phyloP scores from a whole-genome alignment of 2,888 invertebrate species.

The Pachycephus smyrnensis region DNA sequence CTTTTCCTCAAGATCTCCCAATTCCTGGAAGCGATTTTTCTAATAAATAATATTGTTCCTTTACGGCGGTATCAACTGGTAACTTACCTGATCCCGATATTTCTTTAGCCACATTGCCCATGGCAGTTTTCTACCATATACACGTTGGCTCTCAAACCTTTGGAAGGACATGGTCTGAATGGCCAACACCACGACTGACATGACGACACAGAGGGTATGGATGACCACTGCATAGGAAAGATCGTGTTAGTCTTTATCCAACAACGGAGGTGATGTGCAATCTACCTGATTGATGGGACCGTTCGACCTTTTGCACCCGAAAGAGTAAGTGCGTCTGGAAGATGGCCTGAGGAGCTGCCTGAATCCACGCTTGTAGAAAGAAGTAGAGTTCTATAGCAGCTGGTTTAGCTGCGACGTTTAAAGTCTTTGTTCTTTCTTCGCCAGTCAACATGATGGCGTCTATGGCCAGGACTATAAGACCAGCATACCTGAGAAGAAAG shows the following conservation, averaged over 20 bases:
- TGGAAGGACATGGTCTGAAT: slow-evolving; percentile 79
- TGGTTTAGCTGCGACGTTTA: slow-evolving; percentile 73
- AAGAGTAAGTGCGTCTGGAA: slow-evolving; percentile 76
- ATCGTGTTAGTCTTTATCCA: slow-evolving; percentile 11
- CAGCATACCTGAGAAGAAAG: slow-evolving; percentile 72
- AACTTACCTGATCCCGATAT: slow-evolving; percentile 51
- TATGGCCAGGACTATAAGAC: slow-evolving; percentile 81
- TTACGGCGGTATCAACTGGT: background rate
- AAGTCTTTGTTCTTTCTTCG: slow-evolving; percentile 73
- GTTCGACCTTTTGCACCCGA: slow-evolving; percentile 68
- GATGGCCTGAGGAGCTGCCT: slow-evolving; percentile 80
- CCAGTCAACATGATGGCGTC: slow-evolving; percentile 76
- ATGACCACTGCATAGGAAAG: slow-evolving; percentile 71
- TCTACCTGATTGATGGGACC: slow-evolving; percentile 76
- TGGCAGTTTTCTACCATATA: slow-evolving; percentile 79
- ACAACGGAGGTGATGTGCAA: slow-evolving; percentile 11
- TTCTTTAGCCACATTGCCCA: slow-evolving; percentile 73
- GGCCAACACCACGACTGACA: slow-evolving; percentile 78
- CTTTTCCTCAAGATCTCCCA: slow-evolving; percentile 53
- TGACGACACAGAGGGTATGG: slow-evolving; percentile 76
- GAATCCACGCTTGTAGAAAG: slow-evolving; percentile 82
- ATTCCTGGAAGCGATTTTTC: slow-evolving; percentile 36
- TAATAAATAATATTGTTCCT: background rate
- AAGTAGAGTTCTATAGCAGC: slow-evolving; percentile 82
- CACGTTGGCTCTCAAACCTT: slow-evolving; percentile 82